Evolutionary conservation across 2,888 invertebrate species (phyloP).

Genomic region (Ypsolopha scabrella): DNA sequence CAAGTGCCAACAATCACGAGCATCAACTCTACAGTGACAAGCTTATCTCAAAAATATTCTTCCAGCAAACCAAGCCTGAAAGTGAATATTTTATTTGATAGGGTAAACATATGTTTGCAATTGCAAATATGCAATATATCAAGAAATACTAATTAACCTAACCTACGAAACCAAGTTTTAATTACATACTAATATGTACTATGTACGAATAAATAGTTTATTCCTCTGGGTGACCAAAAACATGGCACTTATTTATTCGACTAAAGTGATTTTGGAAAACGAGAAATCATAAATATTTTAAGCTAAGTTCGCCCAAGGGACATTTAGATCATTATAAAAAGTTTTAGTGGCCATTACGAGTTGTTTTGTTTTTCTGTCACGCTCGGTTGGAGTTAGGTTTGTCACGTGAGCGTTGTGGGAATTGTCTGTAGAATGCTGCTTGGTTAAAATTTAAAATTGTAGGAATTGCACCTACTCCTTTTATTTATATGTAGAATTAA

Average conservation of each 20-base stretch:
- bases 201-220: no score
- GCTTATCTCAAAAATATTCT: no score
- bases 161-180: no score
- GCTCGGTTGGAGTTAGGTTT: not conserved
- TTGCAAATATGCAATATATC: no score
- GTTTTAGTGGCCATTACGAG: conserved; percentile 55
- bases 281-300: conserved; percentile 50
- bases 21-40: no score
- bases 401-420: not conserved
- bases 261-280: conserved; percentile 10
- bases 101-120: no score
- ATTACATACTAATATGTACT: no score
- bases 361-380: conserved; percentile 19
- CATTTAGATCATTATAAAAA: conserved; percentile 51
- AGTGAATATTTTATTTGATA: no score
- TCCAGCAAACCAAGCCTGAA: no score
- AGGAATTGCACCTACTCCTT: not conserved
- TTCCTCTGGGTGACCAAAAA: conserved; percentile 12
- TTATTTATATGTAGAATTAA: not conserved
- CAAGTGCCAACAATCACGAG: no score
- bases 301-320: conserved; percentile 35
- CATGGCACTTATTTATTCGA: conserved; percentile 9
- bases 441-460: not conserved
- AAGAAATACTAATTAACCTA: no score
- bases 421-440: not conserved